Base-by-base conservation (phyloP, 2,888 invertebrate genomes). In the Epirrhoe tristata region DNA sequence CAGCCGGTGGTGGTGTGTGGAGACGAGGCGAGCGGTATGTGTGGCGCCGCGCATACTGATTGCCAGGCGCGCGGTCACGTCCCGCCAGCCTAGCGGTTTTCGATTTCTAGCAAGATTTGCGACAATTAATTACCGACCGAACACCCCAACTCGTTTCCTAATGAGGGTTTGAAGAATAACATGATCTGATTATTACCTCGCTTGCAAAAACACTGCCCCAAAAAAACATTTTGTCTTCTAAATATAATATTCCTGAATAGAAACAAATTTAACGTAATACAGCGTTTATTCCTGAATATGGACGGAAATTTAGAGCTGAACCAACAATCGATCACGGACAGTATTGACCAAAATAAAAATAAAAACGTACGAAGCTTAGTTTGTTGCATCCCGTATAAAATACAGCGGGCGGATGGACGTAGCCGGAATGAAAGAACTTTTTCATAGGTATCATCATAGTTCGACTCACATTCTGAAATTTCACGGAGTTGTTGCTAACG, bases 21-120 rank as follows among this genome's bases (percentile, higher is more conserved):
- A 74, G 77, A 79, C 78, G 83, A 74, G 81, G 72, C 68, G 64
- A 68, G 81, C 81, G 80, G 83, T 80, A 77, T 83, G 82, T 80
- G 81, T 69, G 80, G 73, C 85, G 81, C 66, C 74, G 77, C 79
- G 90, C 87, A 88, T 91, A 89, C 86, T 88, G 85, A 91, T 88
- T 75, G 82, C 77, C 62, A 6, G 65, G 57, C 69, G 70, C 72
- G 74, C 68, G 71, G 63, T 71, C 72, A 74, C 74, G 74, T 74
- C 58, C 66, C 63, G 65, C 66, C 67, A 71, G 69, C 71, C 70
- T 71, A 69, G 70, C 73, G 73, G 67, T 73, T 74, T 74, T 73
- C 71, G 69, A 73, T 73, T 74, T 71, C 74, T 74, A 69, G 69
- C 74, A 71, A 74, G 74, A 74, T 73, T 71, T 70, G 67, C 73